These are phyloP conservation scores for Homarus gammarus DNA, from an alignment of 2,888 invertebrate genomes.

Conservation along the genomic window DNA sequence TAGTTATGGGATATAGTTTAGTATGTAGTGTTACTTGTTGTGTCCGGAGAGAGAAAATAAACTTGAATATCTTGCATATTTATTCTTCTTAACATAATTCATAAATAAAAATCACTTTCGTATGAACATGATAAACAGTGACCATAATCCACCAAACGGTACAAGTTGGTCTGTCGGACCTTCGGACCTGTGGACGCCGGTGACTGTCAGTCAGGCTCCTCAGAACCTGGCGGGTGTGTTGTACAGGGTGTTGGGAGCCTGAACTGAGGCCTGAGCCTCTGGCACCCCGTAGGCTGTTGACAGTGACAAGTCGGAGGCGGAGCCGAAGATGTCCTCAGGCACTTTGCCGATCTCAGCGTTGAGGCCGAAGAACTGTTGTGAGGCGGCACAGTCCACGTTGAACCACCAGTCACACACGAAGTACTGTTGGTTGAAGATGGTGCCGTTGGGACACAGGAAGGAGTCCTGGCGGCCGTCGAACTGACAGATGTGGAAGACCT, in stretches of 20 bases:
- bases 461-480: conserved; percentile 48
- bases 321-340: conserved; percentile 17
- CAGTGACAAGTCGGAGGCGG: conserved; percentile 37
- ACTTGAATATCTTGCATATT: too few species aligned
- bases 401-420: conserved; percentile 73
- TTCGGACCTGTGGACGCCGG: too few species aligned
- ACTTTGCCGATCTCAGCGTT: too few species aligned
- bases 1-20: too few species aligned
- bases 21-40: too few species aligned
- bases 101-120: too few species aligned
- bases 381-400: conserved; percentile 60
- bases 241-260: conserved; percentile 37
- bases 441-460: conserved; percentile 71
- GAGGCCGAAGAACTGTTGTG: conserved; percentile 46
- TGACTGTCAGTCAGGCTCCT: too few species aligned
- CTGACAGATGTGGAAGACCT: conserved; percentile 74
- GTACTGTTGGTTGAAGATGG: conserved; percentile 67
- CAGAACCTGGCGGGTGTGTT: conserved; percentile 48
- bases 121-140: too few species aligned
- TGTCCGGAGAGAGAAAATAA: too few species aligned
- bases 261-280: conserved; percentile 18
- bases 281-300: conserved; percentile 34
- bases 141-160: too few species aligned
- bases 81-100: too few species aligned
- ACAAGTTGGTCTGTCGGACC: too few species aligned